Percentiles rank a stretch among this genome's conserved stretches.
Evolutionary conservation across 2,113 vertebrate genomes (phyloP).

Genomic region (Neotragus pygmaeus): DNA sequence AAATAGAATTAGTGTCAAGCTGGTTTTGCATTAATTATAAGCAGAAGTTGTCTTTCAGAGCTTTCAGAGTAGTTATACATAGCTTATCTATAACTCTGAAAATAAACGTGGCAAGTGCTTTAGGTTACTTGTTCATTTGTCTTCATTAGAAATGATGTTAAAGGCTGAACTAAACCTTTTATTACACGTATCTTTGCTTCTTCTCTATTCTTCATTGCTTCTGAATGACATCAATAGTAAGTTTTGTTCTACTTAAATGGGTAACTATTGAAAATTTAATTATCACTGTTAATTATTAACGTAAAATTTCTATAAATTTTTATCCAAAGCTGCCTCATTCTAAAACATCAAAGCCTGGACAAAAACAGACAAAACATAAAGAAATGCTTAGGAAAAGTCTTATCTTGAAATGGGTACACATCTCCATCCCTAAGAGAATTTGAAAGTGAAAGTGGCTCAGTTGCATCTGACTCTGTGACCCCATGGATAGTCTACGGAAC

Average conservation of each 20-base stretch:
- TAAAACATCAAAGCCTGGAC: not conserved
- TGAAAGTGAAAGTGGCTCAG: not conserved
- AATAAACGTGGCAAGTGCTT: not conserved
- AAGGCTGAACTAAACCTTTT: not conserved
- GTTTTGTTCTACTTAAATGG: not conserved
- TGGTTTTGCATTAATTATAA: conserved; percentile 15
- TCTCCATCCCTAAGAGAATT: not conserved
- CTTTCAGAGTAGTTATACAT: not conserved
- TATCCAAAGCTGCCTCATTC: not conserved
- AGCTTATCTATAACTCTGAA: not conserved
- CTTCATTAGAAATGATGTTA: not conserved
- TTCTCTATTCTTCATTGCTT: not conserved
- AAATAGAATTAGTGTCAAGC: not conserved
- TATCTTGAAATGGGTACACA: not conserved
- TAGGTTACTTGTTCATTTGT: not conserved
- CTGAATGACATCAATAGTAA: not conserved
- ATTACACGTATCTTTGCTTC: not conserved
- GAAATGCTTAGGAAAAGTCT: not conserved
- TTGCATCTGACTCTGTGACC: not conserved
- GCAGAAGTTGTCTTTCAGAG: not conserved
- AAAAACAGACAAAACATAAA: not conserved
- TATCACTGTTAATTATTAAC: not conserved
- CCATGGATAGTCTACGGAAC: not conserved
- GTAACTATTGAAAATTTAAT: not conserved
- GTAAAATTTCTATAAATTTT: not conserved